A percentile compares a stretch with the other conserved stretches of the same genome.
phyloP scores from a whole-genome alignment of 2,113 vertebrate genomes.

The Brienomyrus longianalis region DNA sequence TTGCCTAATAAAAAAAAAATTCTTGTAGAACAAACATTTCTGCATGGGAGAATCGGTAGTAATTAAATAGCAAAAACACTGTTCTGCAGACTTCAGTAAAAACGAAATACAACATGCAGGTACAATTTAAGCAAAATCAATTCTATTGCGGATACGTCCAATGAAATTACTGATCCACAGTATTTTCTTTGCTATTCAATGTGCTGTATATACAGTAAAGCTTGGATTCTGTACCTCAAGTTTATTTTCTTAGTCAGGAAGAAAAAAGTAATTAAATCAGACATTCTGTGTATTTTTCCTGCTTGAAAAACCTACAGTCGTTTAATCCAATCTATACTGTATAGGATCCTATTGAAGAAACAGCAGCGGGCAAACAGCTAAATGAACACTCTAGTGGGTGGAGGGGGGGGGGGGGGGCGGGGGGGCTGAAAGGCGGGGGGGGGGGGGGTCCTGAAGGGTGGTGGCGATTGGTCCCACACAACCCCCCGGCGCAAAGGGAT shows the following conservation, averaged over 20 bases:
- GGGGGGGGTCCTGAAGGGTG: too few species aligned
- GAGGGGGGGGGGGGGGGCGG: not conserved
- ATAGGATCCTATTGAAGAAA: not conserved
- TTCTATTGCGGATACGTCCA: conserved; percentile 10
- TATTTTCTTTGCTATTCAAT: conserved; percentile 23
- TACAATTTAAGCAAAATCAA: not conserved
- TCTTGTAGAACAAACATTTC: not conserved
- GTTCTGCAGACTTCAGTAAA: not conserved
- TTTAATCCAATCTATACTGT: conserved; percentile 1
- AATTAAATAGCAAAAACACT: not conserved
- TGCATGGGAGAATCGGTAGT: not conserved
- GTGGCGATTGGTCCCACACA: too few species aligned
- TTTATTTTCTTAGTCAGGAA: not conserved
- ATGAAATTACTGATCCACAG: conserved; percentile 23
- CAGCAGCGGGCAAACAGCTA: not conserved
- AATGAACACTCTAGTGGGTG: not conserved
- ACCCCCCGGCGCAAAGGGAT: too few species aligned
- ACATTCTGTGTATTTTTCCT: not conserved
- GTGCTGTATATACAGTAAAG: not conserved
- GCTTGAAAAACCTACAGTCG: not conserved
- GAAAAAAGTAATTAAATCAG: not conserved
- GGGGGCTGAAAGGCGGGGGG: not conserved
- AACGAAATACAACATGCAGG: not conserved
- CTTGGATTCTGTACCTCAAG: not conserved
- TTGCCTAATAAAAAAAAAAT: not conserved